Evolutionary conservation across 2,797 vertebrate genomes (phyloP), one percentile per base, ranked within the genome.

Genomic region (Macrochelys suwanniensis): DNA sequence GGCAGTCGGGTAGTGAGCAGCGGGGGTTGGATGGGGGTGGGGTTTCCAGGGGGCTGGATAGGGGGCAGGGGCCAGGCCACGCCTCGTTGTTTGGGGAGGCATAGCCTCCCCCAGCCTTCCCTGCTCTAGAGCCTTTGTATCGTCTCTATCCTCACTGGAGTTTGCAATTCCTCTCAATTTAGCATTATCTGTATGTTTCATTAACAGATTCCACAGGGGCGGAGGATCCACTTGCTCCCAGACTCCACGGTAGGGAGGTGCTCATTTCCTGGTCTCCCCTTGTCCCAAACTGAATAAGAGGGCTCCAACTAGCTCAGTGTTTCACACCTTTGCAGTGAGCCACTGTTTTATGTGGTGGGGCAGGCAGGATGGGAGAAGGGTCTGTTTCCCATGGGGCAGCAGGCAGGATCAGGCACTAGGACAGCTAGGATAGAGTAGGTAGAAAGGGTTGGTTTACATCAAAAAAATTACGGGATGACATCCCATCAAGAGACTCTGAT

Each of bases 81-180:
- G 37, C 37, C 37, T 42, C 37, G 37, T 42, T 49, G 47, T 49
- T 49, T 49, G 9, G 47, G 47, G 47, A 49, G 8, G 47, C 47
- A 49, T 10, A 49, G 47, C 47, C 47, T 49, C 37, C 37, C 37
- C 37, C 37, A 42, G 37, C 37, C 37, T 42, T 42, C 37, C 37
- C 37, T 42, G 37, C 47, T 89, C 33, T 57, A 9, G 71, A 47
- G 37, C 23, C 53, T 33, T 33, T 8, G 17, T 79, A 84, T n/a
- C 87, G 21, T 82, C 12, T 83, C 87, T 54, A 50, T 84, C 57
- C 37, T 91, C 65, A 59, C 11, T 1, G 1, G 2, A 19, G 42
- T 88, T 87, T 89, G 47, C 83, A 88, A 53, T 85, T 89, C n/a
- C 54, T 92, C 78, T 23, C 83, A 86, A 91, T 88, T 91, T 84